Percentiles rank a stretch among this genome's conserved stretches.
These are phyloP conservation scores for Ibidorhyncha struthersii DNA, from an alignment of 2,113 vertebrate genomes.

Conservation along the genomic window DNA sequence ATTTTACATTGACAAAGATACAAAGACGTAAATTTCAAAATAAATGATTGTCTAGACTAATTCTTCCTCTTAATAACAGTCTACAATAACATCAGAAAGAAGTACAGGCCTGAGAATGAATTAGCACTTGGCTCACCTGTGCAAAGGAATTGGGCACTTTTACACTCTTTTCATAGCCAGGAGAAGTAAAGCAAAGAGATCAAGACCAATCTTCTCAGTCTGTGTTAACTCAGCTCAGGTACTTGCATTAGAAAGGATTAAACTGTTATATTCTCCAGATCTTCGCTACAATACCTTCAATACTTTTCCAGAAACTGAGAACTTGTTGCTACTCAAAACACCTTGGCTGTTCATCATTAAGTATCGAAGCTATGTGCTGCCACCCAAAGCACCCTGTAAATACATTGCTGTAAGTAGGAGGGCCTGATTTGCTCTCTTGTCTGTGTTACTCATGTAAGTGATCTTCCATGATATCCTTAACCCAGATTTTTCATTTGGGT, in stretches of 20 bases:
- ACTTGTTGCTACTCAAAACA: not conserved
- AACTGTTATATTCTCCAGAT: not conserved
- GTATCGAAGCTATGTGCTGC: not conserved
- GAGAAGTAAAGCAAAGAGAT: not conserved
- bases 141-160: not conserved
- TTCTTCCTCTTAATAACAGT: not conserved
- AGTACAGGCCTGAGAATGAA: not conserved
- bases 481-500: not conserved
- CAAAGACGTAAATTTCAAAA: not conserved
- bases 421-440: not conserved
- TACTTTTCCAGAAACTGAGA: not conserved
- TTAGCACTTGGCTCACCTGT: not conserved
- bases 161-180: not conserved
- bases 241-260: not conserved
- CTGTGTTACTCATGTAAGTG: not conserved
- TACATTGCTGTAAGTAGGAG: not conserved
- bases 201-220: not conserved
- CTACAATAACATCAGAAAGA: not conserved
- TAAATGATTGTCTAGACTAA: not conserved
- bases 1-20: not conserved
- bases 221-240: not conserved
- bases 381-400: not conserved
- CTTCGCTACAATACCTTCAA: not conserved
- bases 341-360: not conserved
- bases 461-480: not conserved